Base-by-base conservation (phyloP, 2,797 vertebrate genomes). In the Macropodus opercularis region DNA sequence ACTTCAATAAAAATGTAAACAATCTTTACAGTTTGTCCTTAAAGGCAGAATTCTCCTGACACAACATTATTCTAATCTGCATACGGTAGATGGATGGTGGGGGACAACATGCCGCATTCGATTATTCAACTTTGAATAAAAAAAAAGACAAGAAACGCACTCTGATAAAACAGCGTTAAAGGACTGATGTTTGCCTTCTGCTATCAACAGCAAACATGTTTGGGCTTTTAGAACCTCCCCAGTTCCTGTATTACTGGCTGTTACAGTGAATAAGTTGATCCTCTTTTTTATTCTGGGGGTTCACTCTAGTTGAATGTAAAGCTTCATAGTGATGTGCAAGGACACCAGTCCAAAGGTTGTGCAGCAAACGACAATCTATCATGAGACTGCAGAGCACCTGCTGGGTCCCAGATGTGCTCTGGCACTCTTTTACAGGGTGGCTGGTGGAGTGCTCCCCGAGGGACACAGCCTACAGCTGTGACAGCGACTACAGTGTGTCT, bases 361-460 rank as follows among this genome's bases (percentile, higher is more conserved):
- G 81, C 78, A 73, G 80, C 79, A 84, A 88, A 85, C 52, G 77
- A 80, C 85, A 82, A 87, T 90, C 78, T 86, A 88, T 91, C 91
- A 80, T 79, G 91, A 86, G 89, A 92, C 72, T 85, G 67, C 75
- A 59, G 61, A 86, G 65, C 91, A 90, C 91, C 92, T 92, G 91
- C 90, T 89, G 90, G 80, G 89, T 73, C 89, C 89, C 91, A 92
- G 89, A 92, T 94, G 92, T 90, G 90, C 79, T 78, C 49, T 80
- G 83, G 86, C 84, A 83, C 86, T 85, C 89, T 90, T 85, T 88
- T 83, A 79, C 80, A 86, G 83, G 87, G 87, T 87, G 82, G 80
- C 84, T 90, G 86, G 78, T 73, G 70, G 75, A 86, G 81, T 59
- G 36, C 64, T 90, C 87, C 91, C 91, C 54, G 7, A 79, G 89